Base-by-base conservation (phyloP, 2,888 invertebrate genomes). In the Achlya flavicornis region DNA sequence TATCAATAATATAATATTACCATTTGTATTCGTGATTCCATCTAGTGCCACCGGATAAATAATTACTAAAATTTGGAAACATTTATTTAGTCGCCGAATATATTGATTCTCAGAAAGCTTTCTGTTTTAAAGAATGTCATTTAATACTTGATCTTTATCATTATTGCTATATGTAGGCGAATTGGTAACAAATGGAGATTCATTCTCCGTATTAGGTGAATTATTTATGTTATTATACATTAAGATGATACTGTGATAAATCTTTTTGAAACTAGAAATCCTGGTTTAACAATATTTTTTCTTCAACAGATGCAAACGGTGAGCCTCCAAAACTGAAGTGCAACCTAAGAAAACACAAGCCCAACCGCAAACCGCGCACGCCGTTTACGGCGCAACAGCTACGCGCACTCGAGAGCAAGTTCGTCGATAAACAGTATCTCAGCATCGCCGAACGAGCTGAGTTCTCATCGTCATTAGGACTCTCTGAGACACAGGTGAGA, bases 381-480 rank as follows among this genome's bases (percentile, higher is more conserved):
- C 99, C 99, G 0, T 99, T 99, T 94, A 99, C 99, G n/a, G 98
- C 99, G 2, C 98, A 99, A 85, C 99, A 99, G 86, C 95, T 99
- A 62, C 93, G 98, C 69, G 97, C 98, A 3, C 93, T 99, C 73
- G 99, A 99, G 92, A 97, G 98, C 93, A 99, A 99, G 94, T 99
- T 99, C 93, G 95, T 98, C 46, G 97, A 98, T 91, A 98, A 99
- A 86, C 99, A 99, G 93, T 99, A 99, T 92, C 95, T 99, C 75
- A 98, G 98, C 86, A 99, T 99, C 82, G 98, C 99, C 14, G 99
- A 99, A 88, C 94, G 99, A 64, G 99, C 99, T 0, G 99, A 99
- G 91, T 99, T 99, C 94, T 98, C 98, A 0, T 97, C 98, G 10
- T 98, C 98, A 0, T 94, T 99, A 64, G 97, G 98, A 83, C 95